Evolutionary conservation across 2,888 invertebrate genomes (phyloP), one percentile per base, ranked within the genome.

Genomic region (Aporophyla lueneburgensis): DNA sequence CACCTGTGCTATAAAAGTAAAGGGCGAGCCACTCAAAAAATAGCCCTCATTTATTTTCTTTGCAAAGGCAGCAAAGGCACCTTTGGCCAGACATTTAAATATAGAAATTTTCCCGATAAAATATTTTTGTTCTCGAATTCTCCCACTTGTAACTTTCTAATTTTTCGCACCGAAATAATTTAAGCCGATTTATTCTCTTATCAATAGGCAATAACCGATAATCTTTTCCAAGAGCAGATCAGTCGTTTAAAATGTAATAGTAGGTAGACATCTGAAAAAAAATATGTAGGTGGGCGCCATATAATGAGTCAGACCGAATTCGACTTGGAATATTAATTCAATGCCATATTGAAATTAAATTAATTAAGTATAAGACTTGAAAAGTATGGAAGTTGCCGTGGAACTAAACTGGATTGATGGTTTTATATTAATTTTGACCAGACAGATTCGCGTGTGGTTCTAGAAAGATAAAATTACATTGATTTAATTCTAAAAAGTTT

Each of bases 351-450:
- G 73, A 83, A 80, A 81, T 84, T 79, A 68, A 88, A 79, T 84
- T 84, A 88, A 84, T 84, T 86, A 84, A 67, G 24, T 71, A 75
- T 73, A 65, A 65, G 24, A 77, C 74, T 73, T 73, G 66, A 75
- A 61, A 78, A 75, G 43, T 78, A 74, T 46, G 43, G 66, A 74
- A 68, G 21, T 71, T 59, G 66, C 51, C 51, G 88, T 87, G 90
- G 88, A 91, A 90, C 92, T 80, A 90, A 91, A 84, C 78, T 71
- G 78, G 87, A 89, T 89, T 88, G 86, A 93, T 92, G 85, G 85
- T 84, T 87, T 80, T 76, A 86, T 83, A 85, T 88, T 82, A 79
- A 78, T 86, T 87, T 83, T 85, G 80, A 78, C 68, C 16, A 0
- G 27, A 33, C 59, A 46, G 43, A 65, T 75, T 75, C 21, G 49